Evolutionary conservation across 2,797 vertebrate genomes (phyloP).

Genomic region (Syndactyla subalaris): DNA sequence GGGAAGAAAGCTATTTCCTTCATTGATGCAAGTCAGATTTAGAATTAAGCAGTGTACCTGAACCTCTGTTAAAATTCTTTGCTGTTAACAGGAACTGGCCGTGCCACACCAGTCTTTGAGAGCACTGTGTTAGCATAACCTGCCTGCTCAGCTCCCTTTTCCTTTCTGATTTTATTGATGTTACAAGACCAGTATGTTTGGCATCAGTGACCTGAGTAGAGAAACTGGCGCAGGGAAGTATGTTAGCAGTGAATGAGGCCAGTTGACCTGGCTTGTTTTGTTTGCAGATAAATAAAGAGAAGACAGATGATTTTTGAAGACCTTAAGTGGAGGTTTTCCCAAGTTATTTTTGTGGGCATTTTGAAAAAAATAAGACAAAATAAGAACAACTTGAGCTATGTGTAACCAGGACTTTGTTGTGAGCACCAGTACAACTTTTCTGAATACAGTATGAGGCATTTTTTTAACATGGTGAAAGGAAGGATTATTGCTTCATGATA

Average conservation of each 20-base stretch:
- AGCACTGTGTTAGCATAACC: neutral
- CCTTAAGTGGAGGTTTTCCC: neutral
- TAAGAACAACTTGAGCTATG: neutral
- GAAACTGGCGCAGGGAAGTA: neutral
- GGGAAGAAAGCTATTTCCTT: neutral
- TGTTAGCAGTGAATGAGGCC: neutral
- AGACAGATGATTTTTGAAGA: neutral
- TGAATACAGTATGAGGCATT: neutral
- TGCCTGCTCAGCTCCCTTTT: neutral
- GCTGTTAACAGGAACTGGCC: accelerated
- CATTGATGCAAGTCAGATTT: neutral
- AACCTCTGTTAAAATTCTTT: neutral
- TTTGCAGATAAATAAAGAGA: neutral
- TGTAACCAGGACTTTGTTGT: neutral
- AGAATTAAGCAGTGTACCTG: neutral
- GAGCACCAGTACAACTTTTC: neutral
- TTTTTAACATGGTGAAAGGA: neutral
- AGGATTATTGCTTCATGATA: neutral
- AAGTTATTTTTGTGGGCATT: neutral
- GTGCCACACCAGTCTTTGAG: neutral
- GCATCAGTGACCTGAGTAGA: neutral
- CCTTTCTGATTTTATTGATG: neutral
- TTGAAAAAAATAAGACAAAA: neutral
- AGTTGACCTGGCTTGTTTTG: neutral
- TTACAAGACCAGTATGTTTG: neutral